phyloP scores from a whole-genome alignment of 2,113 vertebrate genomes.

The Rattus rattus region DNA sequence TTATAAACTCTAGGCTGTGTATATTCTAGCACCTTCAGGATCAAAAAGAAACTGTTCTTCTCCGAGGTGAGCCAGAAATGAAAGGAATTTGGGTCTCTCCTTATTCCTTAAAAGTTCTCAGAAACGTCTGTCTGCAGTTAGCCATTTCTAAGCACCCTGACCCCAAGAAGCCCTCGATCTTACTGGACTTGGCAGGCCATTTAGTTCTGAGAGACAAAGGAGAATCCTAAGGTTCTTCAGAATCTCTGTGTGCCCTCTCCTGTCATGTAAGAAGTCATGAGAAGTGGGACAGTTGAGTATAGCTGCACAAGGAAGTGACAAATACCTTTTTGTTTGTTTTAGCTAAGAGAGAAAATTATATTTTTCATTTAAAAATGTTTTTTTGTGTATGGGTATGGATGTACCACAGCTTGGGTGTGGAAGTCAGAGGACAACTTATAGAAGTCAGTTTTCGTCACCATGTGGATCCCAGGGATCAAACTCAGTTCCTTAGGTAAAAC shows the following conservation, averaged over 20 bases:
- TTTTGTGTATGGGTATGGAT: not conserved
- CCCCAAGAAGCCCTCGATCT: constrained; percentile 22
- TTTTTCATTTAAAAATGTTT: not conserved
- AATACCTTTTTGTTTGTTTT: constrained; percentile 25
- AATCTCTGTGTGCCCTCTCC: not conserved
- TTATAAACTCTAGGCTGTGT: not conserved
- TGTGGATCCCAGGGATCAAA: not conserved
- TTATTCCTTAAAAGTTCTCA: constrained; percentile 12
- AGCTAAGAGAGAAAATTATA: not conserved
- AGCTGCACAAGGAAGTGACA: not conserved
- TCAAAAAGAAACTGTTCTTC: constrained; percentile 26
- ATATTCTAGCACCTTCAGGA: not conserved
- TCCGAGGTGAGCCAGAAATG: constrained; percentile 4
- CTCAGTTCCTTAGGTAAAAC: not conserved
- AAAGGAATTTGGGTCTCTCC: constrained; percentile 31
- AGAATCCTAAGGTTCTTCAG: constrained; percentile 25
- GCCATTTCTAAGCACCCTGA: constrained; percentile 26
- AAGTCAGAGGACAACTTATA: too few species aligned
- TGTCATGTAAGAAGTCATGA: not conserved
- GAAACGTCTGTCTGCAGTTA: constrained; percentile 33
- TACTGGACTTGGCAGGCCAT: constrained; percentile 30
- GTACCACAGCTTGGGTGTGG: too few species aligned
- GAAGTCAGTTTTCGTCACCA: not conserved
- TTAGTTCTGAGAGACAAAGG: constrained; percentile 37
- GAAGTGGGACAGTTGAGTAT: not conserved